These are phyloP conservation scores for Acrocyrtus sp. DNA, from an alignment of 2,888 invertebrate species.

Conservation along the genomic window DNA sequence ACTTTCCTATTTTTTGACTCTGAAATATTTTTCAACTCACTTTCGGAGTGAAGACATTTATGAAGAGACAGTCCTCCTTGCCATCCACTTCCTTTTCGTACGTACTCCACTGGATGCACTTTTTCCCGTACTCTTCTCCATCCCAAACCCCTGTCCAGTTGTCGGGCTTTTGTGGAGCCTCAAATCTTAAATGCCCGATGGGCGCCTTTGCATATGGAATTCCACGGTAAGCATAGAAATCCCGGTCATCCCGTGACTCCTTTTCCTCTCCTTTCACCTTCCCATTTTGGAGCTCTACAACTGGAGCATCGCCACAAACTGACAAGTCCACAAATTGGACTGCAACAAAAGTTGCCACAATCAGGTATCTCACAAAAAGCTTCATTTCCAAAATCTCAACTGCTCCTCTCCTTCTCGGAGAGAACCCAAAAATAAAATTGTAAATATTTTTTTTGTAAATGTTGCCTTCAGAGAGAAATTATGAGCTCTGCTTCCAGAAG, in stretches of 20 bases:
- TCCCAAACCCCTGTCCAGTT: slow-evolving; percentile 57
- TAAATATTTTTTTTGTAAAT: too few species aligned
- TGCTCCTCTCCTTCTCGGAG: too few species aligned
- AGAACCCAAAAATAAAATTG: too few species aligned
- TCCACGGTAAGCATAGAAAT: slow-evolving; percentile 56
- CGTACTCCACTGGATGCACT: slow-evolving; percentile 57
- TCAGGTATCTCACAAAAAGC: too few species aligned
- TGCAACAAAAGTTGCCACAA: too few species aligned
- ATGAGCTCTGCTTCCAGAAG: too few species aligned
- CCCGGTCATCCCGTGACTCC: slow-evolving; percentile 51
- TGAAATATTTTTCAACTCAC: slow-evolving; percentile 11
- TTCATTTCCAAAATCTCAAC: too few species aligned
- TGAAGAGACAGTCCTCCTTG: slow-evolving; percentile 48
- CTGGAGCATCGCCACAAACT: slow-evolving; percentile 43
- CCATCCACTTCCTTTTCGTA: slow-evolving; percentile 56
- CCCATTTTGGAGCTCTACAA: slow-evolving; percentile 42
- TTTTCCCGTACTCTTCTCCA: slow-evolving; percentile 54
- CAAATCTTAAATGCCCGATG: slow-evolving; percentile 34
- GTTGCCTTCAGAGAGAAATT: too few species aligned
- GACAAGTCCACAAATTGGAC: too few species aligned
- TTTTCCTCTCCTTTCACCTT: slow-evolving; percentile 56
- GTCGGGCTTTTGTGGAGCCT: slow-evolving; percentile 52
- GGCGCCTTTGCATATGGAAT: slow-evolving; percentile 54
- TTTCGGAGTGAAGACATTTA: slow-evolving; percentile 57
- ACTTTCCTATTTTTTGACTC: too few species aligned